Conservation (phyloP, 2,797 vertebrate species). For the Catamblyrhynchus diadema region DNA sequence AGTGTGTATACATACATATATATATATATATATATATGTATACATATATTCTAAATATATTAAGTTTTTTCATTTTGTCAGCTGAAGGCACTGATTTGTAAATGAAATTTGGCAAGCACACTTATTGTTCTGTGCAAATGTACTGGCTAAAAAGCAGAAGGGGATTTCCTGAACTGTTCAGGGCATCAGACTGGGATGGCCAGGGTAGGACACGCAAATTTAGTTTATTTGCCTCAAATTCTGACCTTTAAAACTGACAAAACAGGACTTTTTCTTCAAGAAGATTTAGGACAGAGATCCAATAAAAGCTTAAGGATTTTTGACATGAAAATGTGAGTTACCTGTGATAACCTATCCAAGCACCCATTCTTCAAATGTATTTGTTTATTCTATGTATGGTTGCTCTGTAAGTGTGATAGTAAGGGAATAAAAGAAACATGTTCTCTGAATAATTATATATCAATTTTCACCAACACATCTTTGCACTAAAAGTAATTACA, state of each 20-base stretch:
- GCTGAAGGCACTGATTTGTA: neutral
- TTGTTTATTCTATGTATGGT: neutral
- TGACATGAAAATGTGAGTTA: neutral
- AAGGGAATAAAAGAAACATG: neutral
- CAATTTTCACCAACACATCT: neutral
- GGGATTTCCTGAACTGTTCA: neutral
- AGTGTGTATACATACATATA: no score
- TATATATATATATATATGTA: no score
- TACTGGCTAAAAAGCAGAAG: neutral
- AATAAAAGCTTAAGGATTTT: neutral
- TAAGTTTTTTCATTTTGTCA: neutral
- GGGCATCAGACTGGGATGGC: neutral
- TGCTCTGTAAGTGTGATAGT: neutral
- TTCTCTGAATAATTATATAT: neutral
- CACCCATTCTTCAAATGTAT: neutral
- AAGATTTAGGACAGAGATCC: neutral
- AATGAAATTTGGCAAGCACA: neutral
- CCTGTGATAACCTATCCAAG: neutral
- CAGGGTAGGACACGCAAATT: accelerated
- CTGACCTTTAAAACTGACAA: neutral
- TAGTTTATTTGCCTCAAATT: neutral
- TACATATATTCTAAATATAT: neutral
- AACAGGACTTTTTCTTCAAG: neutral
- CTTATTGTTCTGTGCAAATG: neutral
- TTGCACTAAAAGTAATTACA: neutral